Evolutionary conservation across 2,113 vertebrate genomes (phyloP).

Genomic region (Probosciger aterrimus): DNA sequence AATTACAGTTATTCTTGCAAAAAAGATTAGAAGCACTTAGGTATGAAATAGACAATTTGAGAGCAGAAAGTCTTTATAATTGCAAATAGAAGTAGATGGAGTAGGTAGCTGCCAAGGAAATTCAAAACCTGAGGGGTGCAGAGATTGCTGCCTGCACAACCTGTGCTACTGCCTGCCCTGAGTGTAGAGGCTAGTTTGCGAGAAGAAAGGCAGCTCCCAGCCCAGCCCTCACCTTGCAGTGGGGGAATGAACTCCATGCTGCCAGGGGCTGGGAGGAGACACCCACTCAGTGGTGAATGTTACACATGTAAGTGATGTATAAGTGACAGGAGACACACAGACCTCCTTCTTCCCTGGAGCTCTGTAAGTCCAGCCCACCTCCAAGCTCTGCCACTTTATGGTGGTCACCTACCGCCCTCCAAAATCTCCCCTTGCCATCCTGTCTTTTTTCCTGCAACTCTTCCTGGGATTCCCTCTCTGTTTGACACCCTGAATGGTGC

Average conservation of each 20-base stretch:
- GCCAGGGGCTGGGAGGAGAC: neutral
- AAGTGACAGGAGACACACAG: neutral
- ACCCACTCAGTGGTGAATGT: neutral
- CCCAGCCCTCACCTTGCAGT: neutral
- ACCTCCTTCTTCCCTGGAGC: neutral
- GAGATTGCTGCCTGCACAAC: neutral
- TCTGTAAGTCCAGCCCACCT: neutral
- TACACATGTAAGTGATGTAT: neutral
- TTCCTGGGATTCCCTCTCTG: neutral
- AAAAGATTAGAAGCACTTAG: neutral
- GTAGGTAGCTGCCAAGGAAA: neutral
- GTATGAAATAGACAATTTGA: constrained; percentile 17
- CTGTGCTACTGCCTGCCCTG: neutral
- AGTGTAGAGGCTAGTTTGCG: neutral
- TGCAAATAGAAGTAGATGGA: neutral
- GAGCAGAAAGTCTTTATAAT: neutral
- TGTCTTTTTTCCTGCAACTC: fast-evolving
- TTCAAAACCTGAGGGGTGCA: neutral
- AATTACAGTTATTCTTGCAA: constrained; percentile 8
- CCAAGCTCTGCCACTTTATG: neutral
- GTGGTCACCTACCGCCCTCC: neutral
- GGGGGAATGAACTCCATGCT: neutral
- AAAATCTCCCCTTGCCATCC: neutral
- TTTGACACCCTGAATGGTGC: neutral
- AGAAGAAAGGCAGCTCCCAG: neutral